Conservation (phyloP, 2,113 vertebrate species). For the Himantopus leucocephalus region DNA sequence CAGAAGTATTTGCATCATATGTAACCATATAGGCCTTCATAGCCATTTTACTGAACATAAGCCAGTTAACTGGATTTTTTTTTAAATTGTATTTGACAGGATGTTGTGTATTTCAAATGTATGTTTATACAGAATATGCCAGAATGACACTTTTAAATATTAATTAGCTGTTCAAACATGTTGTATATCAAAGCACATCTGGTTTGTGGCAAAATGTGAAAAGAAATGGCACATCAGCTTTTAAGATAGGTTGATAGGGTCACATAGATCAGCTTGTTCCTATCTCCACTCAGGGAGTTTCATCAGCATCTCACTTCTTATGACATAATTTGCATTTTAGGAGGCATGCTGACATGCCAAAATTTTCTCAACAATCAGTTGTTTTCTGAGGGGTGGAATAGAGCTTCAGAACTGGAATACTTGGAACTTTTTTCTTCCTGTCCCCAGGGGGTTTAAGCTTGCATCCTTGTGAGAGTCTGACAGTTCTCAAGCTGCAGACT, state of each 20-base stretch:
- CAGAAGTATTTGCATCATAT: neutral
- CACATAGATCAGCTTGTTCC: slow-evolving; percentile 18
- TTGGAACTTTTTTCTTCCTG: neutral
- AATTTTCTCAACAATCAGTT: neutral
- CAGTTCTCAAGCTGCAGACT: neutral
- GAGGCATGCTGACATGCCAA: neutral
- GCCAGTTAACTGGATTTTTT: neutral
- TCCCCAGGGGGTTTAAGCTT: neutral
- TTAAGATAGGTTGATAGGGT: slow-evolving; percentile 36
- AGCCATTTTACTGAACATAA: neutral
- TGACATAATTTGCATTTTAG: slow-evolving; percentile 18
- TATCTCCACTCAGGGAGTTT: neutral
- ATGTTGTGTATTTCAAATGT: neutral
- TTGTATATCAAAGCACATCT: slow-evolving; percentile 52
- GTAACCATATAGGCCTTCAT: neutral
- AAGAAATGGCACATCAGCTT: slow-evolving; percentile 27
- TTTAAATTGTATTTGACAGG: neutral
- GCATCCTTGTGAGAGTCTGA: neutral
- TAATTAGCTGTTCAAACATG: slow-evolving; percentile 36
- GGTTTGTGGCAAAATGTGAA: slow-evolving; percentile 40
- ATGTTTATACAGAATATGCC: neutral
- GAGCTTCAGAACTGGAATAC: neutral
- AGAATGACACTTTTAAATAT: slow-evolving; percentile 50
- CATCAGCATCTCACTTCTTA: slow-evolving; percentile 1
- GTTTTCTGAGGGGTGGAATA: neutral